Conservation (phyloP, 2,113 vertebrate genomes). For the Sisor rabdophorus region DNA sequence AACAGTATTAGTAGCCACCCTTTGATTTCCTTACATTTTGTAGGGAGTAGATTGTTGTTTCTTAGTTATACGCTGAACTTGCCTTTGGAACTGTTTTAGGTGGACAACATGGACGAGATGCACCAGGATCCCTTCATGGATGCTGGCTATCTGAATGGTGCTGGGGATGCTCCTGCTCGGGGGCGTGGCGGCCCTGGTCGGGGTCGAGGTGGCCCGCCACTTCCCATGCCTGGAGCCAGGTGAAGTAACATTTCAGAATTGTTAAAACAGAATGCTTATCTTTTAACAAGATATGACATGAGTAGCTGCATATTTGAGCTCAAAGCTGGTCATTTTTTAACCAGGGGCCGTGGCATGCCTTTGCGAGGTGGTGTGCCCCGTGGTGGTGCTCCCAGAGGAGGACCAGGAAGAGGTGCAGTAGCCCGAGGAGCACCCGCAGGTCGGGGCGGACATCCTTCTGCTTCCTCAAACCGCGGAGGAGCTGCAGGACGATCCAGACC, state of each 20-base stretch:
- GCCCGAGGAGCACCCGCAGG: conserved; percentile 77
- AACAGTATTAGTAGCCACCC: too few species aligned
- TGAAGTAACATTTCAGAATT: conserved; percentile 41
- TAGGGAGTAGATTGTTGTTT: not conserved
- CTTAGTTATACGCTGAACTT: not conserved
- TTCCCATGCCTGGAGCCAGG: conserved; percentile 80
- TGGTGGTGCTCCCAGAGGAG: conserved; percentile 80
- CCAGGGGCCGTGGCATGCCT: conserved; percentile 84
- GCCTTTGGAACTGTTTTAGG: conserved; percentile 38
- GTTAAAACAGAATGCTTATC: not conserved
- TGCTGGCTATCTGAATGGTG: conserved; percentile 87
- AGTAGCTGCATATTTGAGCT: not conserved
- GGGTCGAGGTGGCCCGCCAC: conserved; percentile 85
- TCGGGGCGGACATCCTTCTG: conserved; percentile 77
- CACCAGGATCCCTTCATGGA: conserved; percentile 91
- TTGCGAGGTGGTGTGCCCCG: conserved; percentile 78
- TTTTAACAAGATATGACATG: not conserved
- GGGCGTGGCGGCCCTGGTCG: conserved; percentile 79
- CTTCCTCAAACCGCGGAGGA: conserved; percentile 76
- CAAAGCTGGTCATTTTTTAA: not conserved
- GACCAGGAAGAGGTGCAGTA: conserved; percentile 75
- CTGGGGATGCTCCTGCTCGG: conserved; percentile 77
- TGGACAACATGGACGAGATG: conserved; percentile 88
- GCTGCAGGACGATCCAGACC: conserved; percentile 78
- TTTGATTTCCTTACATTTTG: not conserved